Base-by-base conservation (phyloP, 1,140 invertebrate genomes). In the Aphis craccivora region DNA sequence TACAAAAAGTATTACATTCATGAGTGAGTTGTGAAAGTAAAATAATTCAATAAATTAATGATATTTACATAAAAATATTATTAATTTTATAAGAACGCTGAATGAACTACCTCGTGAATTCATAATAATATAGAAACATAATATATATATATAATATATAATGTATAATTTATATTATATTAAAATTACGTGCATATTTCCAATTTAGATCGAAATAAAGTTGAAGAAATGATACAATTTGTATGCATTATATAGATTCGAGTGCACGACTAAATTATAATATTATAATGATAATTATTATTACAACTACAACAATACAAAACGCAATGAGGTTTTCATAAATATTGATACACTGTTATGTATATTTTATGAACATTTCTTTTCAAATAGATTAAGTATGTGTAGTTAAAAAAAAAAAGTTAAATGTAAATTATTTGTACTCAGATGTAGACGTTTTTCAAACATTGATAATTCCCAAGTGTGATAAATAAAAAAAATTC, bases 21-120 rank as follows among this genome's bases (percentile, higher is more conserved):
- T 25, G 6, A 40, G 8, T 60, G 30, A n/a, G 30, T 67, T 67
- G 60, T 67, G 60, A 18, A 67, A n/a, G 0, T n/a, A 18, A n/a
- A 60, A 30, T 60, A 60, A 60, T 60, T 30, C 30, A 60, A 60
- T 60, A 14, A 60, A 30, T 60, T 60, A 20, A 51, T 20, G 18
- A 67, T 67, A 67, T n/a, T 67, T n/a, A 67, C 60, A 67, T 67
- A 67, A 67, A 67, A 67, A 67, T 60, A 60, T 30, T 60, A 60
- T 30, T 3, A 60, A n/a, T 67, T 67, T n/a, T 67, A 67, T 18
- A 67, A 67, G 0, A 67, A n/a, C 14, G 60, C 2, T 67, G 30
- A 60, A 30, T 9, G 30, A 67, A 67, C 30, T 67, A 67, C 11
- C 11, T 67, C 14, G 18, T n/a, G 60, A 4, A 67, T 67, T 67